These are phyloP conservation scores for Diaperis boleti DNA, from an alignment of 2,888 invertebrate genomes.

Conservation along the genomic window DNA sequence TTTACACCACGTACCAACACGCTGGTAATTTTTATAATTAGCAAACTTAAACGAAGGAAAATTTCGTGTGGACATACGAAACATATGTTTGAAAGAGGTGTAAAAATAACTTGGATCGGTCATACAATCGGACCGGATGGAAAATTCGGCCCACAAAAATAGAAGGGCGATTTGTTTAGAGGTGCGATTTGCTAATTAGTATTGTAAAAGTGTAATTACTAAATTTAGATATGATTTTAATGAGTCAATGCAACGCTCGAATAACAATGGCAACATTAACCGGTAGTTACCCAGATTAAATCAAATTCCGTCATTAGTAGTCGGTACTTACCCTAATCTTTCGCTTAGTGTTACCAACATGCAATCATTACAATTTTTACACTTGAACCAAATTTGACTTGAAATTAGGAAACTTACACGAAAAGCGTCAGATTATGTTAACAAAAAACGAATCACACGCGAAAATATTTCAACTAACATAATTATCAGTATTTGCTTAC, in stretches of 20 bases:
- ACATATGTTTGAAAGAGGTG: background rate
- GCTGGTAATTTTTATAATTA: constrained; percentile 24
- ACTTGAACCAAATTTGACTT: background rate
- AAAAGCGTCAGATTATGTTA: background rate
- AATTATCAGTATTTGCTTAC: constrained; percentile 2
- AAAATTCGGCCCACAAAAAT: no score
- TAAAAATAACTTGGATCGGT: constrained; percentile 4
- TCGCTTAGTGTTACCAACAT: no score
- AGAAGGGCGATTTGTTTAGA: no score
- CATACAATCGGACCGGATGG: background rate
- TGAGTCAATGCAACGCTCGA: no score
- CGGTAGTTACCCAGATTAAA: no score
- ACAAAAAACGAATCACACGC: constrained; percentile 1
- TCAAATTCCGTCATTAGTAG: no score
- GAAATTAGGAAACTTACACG: background rate
- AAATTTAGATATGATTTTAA: no score
- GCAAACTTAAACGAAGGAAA: constrained; percentile 15
- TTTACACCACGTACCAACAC: constrained; percentile 20
- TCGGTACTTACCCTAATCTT: no score
- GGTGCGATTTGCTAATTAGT: no score
- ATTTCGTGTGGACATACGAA: constrained; percentile 8
- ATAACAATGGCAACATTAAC: no score
- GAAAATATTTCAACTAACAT: background rate
- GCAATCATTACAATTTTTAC: background rate
- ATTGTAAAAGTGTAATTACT: no score